Base-by-base conservation (phyloP, 2,113 vertebrate genomes). In the Gobiocypris rarus region DNA sequence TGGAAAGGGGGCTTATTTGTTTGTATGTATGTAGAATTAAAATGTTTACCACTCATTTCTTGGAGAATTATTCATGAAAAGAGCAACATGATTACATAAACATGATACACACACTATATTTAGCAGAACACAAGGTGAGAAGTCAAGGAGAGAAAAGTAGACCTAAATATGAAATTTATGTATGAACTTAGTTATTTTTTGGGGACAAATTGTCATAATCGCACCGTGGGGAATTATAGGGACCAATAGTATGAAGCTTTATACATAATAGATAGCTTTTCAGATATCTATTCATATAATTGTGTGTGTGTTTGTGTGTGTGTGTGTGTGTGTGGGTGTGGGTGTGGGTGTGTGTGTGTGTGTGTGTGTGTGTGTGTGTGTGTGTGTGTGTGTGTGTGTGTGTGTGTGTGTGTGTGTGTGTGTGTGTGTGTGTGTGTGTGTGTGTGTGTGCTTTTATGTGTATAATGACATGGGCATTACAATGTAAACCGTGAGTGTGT, bases 31-130 rank as follows among this genome's bases (percentile, higher is more conserved):
- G 22, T 9, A 19, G 0, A 45, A 41, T 84, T 77, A 69, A 58
- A 85, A 67, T 79, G 76, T 87, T 80, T 74, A 90, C 63, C 70
- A 26, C 81, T 65, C 82, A 90, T 76, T 82, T 34, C 34, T 82
- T 79, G 58, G n/a, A 74, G 26, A 28, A 84, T 67, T 80, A 75
- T 87, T 74, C 19, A 85, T 87, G 24, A 65, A 63, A 83, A 82
- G 54, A 28, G 45, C 67, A 85, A 61, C 65, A 83, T 6, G 28
- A 70, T 78, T 34, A 26, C 54, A 61, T 43, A 61, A 61, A 61
- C 54, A 73, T 69, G 65, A 38, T 19, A 38, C 28, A n/a, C 7
- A 31, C 5, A 22, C 50, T 69, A 69, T 10, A 69, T 38, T 38
- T 69, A 69, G 31, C 19, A 22, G 65, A 38, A 69, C 65, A 19